A percentile compares a stretch with the other conserved stretches of the same genome.
Evolutionary conservation across 2,113 vertebrate species (phyloP).

Genomic region (Trochalopteron elliotii): DNA sequence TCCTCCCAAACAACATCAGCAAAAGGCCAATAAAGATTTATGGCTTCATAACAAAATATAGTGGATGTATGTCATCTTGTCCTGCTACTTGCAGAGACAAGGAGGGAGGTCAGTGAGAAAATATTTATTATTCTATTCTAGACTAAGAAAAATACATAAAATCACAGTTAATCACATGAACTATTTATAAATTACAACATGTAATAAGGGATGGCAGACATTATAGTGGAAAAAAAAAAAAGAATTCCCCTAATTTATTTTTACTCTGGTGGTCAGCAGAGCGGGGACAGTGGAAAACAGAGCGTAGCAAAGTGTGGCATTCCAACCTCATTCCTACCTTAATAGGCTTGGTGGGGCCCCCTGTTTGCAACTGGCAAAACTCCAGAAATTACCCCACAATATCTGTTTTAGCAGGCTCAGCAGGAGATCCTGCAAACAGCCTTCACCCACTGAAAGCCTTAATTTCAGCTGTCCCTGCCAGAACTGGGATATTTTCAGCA

Average conservation of each 20-base stretch:
- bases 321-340: slow-evolving; percentile 49
- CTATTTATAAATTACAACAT: slow-evolving; percentile 26
- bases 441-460: slow-evolving; percentile 14
- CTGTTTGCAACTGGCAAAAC: slow-evolving; percentile 36
- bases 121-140: background rate
- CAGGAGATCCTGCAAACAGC: slow-evolving; percentile 26
- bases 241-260: background rate
- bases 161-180: slow-evolving; percentile 9
- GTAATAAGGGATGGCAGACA: slow-evolving; percentile 32
- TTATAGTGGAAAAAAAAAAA: background rate
- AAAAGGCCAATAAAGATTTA: background rate
- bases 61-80: background rate
- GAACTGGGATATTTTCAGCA: background rate
- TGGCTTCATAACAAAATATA: background rate
- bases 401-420: slow-evolving; percentile 20
- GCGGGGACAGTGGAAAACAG: slow-evolving; percentile 22
- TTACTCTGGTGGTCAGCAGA: slow-evolving; percentile 33
- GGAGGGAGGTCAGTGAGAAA: background rate
- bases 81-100: background rate
- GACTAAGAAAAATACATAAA: background rate
- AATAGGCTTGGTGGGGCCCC: slow-evolving; percentile 24
- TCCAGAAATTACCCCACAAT: slow-evolving; percentile 51
- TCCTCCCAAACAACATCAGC: background rate
- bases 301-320: slow-evolving; percentile 32
- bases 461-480: background rate